Percentiles rank a stretch among this genome's conserved stretches.
Conservation (phyloP, 1,140 invertebrate species). For the Pristionchus pacificus region DNA sequence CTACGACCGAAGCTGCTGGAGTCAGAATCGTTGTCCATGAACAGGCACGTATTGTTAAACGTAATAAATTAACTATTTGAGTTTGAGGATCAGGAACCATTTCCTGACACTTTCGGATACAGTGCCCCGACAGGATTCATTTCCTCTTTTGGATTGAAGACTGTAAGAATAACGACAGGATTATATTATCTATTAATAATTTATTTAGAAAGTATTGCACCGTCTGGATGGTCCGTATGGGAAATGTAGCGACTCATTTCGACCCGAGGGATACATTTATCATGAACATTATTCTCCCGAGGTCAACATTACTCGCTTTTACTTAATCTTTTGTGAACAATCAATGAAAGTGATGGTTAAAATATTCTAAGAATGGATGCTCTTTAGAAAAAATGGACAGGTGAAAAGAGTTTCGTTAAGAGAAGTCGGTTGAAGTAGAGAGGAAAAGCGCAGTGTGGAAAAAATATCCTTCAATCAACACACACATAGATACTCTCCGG, state of each 20-base stretch:
- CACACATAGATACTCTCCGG: no score
- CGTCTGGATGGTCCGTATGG: slow-evolving; percentile 51
- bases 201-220: slow-evolving; percentile 52
- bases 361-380: no score
- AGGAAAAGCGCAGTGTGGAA: no score
- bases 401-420: no score
- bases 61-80: slow-evolving; percentile 1
- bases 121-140: slow-evolving; percentile 55
- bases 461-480: no score
- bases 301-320: slow-evolving; percentile 22
- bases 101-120: slow-evolving; percentile 57
- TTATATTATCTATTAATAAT: background rate
- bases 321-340: no score
- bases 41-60: slow-evolving; percentile 23
- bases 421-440: background rate
- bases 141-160: slow-evolving; percentile 56
- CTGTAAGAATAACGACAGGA: slow-evolving; percentile 29
- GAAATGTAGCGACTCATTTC: slow-evolving; percentile 50
- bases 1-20: slow-evolving; percentile 57
- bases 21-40: slow-evolving; percentile 55
- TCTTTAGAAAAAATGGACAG: no score
- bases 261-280: slow-evolving; percentile 54
- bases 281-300: slow-evolving; percentile 56
- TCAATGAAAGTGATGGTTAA: no score
- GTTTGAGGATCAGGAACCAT: slow-evolving; percentile 54